phyloP scores from a whole-genome alignment of 2,113 vertebrate genomes.

The Erpornis zantholeuca region DNA sequence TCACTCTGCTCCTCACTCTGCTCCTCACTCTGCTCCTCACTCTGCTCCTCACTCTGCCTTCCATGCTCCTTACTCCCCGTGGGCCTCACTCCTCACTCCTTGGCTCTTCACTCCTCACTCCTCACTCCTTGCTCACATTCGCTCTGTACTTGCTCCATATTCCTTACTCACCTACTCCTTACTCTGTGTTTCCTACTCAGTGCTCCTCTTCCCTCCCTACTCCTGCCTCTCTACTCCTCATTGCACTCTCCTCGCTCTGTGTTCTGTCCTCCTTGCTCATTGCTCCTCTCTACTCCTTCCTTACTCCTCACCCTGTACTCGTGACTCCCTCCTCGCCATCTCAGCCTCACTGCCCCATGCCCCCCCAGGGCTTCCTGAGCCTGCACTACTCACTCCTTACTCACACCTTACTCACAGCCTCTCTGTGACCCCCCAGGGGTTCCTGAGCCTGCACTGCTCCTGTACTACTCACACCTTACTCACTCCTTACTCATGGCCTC shows the following conservation, averaged over 20 bases:
- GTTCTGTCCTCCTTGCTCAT: neutral
- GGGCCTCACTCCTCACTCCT: too few relatives aligned
- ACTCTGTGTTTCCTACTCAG: neutral
- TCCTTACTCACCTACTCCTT: neutral
- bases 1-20: too few relatives aligned
- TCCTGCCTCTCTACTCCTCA: neutral
- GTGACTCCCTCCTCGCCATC: too few relatives aligned
- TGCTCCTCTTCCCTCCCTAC: neutral
- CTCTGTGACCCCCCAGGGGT: neutral
- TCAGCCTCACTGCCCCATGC: neutral
- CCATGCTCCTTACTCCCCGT: neutral
- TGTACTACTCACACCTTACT: neutral
- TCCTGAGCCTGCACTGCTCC: neutral
- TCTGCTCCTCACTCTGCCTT: neutral
- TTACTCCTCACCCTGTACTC: too few relatives aligned
- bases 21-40: too few relatives aligned
- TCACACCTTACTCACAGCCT: neutral
- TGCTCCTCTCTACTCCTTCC: neutral
- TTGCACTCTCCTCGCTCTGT: neutral
- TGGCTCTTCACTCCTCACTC: neutral
- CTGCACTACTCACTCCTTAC: neutral
- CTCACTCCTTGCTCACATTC: neutral
- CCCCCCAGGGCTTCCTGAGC: neutral
- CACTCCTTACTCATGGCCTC: neutral
- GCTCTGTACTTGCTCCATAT: fast-evolving